Percentiles rank a stretch among this genome's conserved stretches.
These are phyloP conservation scores for Phainopepla nitens DNA, from an alignment of 2,113 vertebrate genomes.

Conservation along the genomic window DNA sequence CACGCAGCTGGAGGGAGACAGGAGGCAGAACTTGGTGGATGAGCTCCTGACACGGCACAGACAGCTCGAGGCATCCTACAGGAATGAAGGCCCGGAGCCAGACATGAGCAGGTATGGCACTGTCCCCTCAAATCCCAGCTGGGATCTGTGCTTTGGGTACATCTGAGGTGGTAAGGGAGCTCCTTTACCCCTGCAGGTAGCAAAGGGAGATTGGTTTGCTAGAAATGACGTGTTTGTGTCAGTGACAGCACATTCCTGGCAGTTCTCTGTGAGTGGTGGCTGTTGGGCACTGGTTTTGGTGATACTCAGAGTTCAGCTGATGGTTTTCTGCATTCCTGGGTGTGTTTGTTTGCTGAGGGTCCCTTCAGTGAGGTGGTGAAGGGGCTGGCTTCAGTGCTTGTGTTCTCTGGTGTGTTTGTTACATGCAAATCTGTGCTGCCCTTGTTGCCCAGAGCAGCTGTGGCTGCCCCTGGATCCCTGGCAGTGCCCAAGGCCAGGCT, in stretches of 20 bases:
- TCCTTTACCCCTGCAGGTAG: accelerated
- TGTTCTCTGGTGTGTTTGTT: background rate
- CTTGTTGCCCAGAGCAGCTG: background rate
- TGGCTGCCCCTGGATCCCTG: background rate
- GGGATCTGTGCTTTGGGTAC: background rate
- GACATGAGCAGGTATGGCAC: conserved; percentile 73
- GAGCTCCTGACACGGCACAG: conserved; percentile 88
- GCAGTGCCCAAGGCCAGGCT: background rate
- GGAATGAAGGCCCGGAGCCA: conserved; percentile 79
- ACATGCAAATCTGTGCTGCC: background rate
- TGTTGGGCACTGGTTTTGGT: background rate
- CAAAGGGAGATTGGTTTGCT: background rate
- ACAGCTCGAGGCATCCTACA: conserved; percentile 86
- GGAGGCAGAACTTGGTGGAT: conserved; percentile 91
- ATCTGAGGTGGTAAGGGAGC: accelerated
- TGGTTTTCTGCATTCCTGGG: accelerated
- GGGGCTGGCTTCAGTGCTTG: background rate
- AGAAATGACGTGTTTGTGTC: accelerated
- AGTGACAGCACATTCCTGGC: accelerated
- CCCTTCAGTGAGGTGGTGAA: accelerated
- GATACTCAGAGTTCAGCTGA: background rate
- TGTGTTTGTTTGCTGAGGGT: background rate
- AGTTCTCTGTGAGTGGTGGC: accelerated
- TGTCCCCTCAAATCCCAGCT: background rate
- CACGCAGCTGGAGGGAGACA: conserved; percentile 92